These are phyloP conservation scores for Blastobasis lacticolella DNA, from an alignment of 2,888 invertebrate species.

Conservation along the genomic window DNA sequence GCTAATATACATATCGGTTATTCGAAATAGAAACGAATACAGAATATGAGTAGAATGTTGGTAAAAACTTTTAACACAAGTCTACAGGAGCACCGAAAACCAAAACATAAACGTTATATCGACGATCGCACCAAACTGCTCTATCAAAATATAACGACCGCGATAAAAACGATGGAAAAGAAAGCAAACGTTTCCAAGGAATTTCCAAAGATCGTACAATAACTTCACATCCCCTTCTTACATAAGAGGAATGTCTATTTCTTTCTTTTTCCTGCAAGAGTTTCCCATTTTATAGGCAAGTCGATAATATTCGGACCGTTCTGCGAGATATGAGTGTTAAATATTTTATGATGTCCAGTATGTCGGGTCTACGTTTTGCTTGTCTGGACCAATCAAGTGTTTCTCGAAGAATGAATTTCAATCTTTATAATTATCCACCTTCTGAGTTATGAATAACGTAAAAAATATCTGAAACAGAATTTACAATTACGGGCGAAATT, in stretches of 20 bases:
- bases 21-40: too few species aligned
- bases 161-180: conserved; percentile 72
- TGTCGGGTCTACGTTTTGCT: conserved; percentile 4
- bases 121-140: conserved; percentile 63
- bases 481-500: too few species aligned
- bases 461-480: too few species aligned
- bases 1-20: too few species aligned
- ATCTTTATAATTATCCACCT: too few species aligned
- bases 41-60: too few species aligned
- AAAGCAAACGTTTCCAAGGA: conserved; percentile 67
- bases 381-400: background rate
- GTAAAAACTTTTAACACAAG: too few species aligned
- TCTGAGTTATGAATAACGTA: too few species aligned
- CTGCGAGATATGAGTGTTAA: conserved; percentile 63
- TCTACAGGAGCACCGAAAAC: conserved; percentile 32
- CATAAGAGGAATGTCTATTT: conserved; percentile 34
- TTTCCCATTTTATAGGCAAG: conserved; percentile 63
- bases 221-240: conserved; percentile 49
- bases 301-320: conserved; percentile 69
- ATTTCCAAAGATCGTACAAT: conserved; percentile 68
- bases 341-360: conserved; percentile 69
- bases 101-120: conserved; percentile 71
- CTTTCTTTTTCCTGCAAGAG: conserved; percentile 49
- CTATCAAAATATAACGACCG: conserved; percentile 72
- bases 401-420: too few species aligned